These are phyloP conservation scores for Scotopteryx bipunctaria DNA, from an alignment of 2,888 invertebrate species.

Conservation along the genomic window DNA sequence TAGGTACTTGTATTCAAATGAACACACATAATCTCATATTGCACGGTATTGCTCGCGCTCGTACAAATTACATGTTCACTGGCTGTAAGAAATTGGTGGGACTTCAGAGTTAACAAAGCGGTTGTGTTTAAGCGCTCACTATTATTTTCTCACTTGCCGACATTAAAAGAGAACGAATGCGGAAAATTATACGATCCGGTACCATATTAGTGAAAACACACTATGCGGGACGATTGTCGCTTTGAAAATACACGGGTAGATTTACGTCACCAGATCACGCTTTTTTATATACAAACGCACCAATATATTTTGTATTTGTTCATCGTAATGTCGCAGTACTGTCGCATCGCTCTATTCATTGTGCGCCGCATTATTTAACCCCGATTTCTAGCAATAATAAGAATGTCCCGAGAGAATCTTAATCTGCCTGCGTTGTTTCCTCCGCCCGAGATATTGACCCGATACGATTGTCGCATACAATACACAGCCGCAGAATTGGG, in stretches of 20 bases:
- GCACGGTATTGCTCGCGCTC: constrained; percentile 20
- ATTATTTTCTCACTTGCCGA: constrained; percentile 43
- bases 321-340: not conserved
- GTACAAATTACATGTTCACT: constrained; percentile 40
- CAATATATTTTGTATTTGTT: too few relatives aligned
- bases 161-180: constrained; percentile 33
- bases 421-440: constrained; percentile 52
- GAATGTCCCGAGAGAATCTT: constrained; percentile 51
- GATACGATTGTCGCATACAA: constrained; percentile 37
- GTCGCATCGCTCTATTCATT: constrained; percentile 11
- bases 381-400: constrained; percentile 47
- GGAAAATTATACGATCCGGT: constrained; percentile 1
- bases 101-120: constrained; percentile 47
- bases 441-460: constrained; percentile 52
- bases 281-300: too few relatives aligned
- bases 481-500: constrained; percentile 41
- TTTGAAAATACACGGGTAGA: not conserved
- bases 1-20: constrained; percentile 24
- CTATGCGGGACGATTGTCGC: not conserved
- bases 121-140: constrained; percentile 44
- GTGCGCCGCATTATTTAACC: constrained; percentile 44
- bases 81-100: constrained; percentile 44
- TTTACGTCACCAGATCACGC: too few relatives aligned
- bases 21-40: constrained; percentile 21
- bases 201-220: not conserved